phyloP scores from a whole-genome alignment of 2,888 invertebrate species.

The Neoascia interrupta region DNA sequence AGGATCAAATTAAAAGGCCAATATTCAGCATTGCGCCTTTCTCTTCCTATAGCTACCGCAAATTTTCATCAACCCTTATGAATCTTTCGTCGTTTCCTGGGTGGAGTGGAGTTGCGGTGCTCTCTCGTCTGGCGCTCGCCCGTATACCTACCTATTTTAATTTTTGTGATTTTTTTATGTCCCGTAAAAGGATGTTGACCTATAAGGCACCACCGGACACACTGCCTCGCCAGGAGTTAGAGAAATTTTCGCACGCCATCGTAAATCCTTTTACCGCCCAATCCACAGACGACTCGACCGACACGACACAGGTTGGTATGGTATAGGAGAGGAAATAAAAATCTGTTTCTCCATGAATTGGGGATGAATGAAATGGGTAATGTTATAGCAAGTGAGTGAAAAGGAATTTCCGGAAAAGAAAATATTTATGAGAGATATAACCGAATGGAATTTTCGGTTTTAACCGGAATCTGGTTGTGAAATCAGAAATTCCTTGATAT shows the following conservation, averaged over 20 bases:
- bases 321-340: constrained; percentile 17
- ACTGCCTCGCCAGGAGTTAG: background rate
- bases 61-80: constrained; percentile 31
- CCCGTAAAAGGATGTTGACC: constrained; percentile 52
- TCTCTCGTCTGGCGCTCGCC: background rate
- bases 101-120: background rate
- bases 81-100: background rate
- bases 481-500: too few species aligned
- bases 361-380: constrained; percentile 28
- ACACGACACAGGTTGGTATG: constrained; percentile 36
- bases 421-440: constrained; percentile 43
- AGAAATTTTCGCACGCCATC: constrained; percentile 49
- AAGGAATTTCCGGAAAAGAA: constrained; percentile 20
- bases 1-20: constrained; percentile 62
- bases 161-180: constrained; percentile 55
- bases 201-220: background rate
- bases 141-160: too few species aligned
- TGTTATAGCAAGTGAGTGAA: background rate
- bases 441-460: constrained; percentile 35
- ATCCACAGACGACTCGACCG: constrained; percentile 6
- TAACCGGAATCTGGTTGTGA: constrained; percentile 36
- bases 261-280: constrained; percentile 50
- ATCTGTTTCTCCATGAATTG: constrained; percentile 44
- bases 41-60: background rate
- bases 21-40: constrained; percentile 22